Conservation (phyloP, 2,888 invertebrate genomes). For the Lacanobia oleracea region DNA sequence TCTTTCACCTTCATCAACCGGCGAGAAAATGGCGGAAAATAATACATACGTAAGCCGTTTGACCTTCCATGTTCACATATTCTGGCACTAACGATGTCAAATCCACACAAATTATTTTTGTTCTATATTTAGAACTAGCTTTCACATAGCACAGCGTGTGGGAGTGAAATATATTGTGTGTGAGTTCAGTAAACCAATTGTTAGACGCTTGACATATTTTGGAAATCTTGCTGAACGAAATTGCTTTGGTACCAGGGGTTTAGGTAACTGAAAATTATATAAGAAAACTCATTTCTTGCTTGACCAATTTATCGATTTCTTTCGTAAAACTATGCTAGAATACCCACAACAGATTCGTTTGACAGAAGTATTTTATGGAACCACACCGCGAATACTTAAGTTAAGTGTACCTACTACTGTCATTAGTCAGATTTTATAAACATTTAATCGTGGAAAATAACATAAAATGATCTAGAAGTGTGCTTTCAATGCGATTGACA, state of each 20-base stretch:
- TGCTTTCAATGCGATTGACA: too few species aligned
- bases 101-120: constrained; percentile 28
- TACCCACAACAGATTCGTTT: too few species aligned
- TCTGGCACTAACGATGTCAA: constrained; percentile 20
- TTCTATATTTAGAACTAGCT: constrained; percentile 31
- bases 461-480: too few species aligned
- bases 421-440: too few species aligned
- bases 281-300: too few species aligned
- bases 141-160: constrained; percentile 10
- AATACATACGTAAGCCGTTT: background rate
- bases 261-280: background rate
- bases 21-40: constrained; percentile 24
- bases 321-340: background rate
- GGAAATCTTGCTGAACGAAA: constrained; percentile 10
- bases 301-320: background rate
- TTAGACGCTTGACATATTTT: background rate
- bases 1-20: background rate
- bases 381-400: too few species aligned
- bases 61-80: background rate
- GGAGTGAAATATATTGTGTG: constrained; percentile 12
- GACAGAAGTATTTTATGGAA: too few species aligned
- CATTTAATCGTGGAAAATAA: too few species aligned
- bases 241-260: background rate
- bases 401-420: too few species aligned
- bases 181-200: constrained; percentile 11